Conservation (phyloP, 2,113 vertebrate species). For the Perca schrenkii region DNA sequence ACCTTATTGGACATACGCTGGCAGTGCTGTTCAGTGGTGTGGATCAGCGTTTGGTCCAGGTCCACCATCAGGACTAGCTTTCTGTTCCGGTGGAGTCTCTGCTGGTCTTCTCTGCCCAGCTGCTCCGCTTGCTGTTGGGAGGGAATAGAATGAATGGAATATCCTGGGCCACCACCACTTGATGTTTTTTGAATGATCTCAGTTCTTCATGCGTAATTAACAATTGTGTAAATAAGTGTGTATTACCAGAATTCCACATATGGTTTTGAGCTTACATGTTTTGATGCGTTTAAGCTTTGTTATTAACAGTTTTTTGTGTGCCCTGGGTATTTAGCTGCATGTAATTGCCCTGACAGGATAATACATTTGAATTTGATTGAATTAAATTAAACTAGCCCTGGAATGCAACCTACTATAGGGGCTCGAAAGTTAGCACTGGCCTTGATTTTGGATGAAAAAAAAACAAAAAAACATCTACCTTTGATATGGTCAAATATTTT, state of each 20-base stretch:
- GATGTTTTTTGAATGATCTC: background rate
- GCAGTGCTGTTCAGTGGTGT: constrained; percentile 96
- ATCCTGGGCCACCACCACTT: background rate
- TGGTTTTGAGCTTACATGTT: background rate
- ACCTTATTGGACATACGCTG: constrained; percentile 96
- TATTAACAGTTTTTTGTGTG: background rate
- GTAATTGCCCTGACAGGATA: background rate
- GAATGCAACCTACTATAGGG: no score
- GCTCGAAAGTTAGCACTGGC: no score
- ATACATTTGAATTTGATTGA: background rate
- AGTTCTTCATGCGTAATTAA: background rate
- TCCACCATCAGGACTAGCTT: constrained; percentile 99
- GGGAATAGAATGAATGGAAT: background rate
- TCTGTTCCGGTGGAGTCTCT: constrained; percentile 91
- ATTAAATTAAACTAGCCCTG: background rate
- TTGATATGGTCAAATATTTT: background rate
- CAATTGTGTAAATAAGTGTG: no score
- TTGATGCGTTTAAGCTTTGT: background rate
- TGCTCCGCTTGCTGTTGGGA: constrained; percentile 92
- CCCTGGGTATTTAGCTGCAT: background rate
- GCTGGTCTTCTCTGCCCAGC: constrained; percentile 94
- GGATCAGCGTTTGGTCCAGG: constrained; percentile 97
- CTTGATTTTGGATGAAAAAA: background rate
- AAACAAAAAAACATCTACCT: background rate
- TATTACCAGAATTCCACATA: background rate